A percentile compares a stretch with the other conserved stretches of the same genome.
Evolutionary conservation across 2,113 vertebrate species (phyloP).

Genomic region (Euleptes europaea): DNA sequence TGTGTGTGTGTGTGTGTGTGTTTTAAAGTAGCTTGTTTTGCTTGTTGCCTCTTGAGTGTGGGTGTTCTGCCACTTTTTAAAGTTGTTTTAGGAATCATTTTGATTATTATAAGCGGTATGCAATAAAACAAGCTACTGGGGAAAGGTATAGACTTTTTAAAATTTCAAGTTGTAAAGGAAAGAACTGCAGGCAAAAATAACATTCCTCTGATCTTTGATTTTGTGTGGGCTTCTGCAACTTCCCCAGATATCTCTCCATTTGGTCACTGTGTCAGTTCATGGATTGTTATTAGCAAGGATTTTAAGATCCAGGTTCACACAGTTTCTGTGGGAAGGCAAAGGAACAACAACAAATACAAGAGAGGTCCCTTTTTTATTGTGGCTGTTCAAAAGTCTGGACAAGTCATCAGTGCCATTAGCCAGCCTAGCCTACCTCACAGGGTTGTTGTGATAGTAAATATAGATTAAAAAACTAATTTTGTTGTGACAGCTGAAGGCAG

Average conservation of each 20-base stretch:
- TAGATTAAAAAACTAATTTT: not conserved
- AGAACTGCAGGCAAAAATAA: not conserved
- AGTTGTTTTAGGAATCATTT: not conserved
- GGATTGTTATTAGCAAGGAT: too few species aligned
- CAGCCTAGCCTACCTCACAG: not conserved
- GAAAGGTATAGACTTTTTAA: not conserved
- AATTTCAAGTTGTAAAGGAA: not conserved
- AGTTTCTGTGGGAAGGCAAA: too few species aligned
- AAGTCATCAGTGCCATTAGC: not conserved
- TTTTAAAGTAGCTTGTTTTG: constrained; percentile 26
- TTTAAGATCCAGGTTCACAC: too few species aligned
- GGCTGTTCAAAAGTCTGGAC: too few species aligned
- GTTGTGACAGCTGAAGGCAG: not conserved
- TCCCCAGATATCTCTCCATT: too few species aligned
- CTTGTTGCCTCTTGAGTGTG: not conserved
- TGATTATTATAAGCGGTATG: not conserved
- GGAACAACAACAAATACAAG: too few species aligned
- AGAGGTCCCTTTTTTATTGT: too few species aligned
- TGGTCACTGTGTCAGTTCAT: too few species aligned
- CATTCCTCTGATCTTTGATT: not conserved
- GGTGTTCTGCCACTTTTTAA: not conserved
- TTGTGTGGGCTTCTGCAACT: not conserved
- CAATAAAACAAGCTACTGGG: not conserved
- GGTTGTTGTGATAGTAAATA: not conserved
- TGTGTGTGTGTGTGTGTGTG: too few species aligned